Evolutionary conservation across 2,113 vertebrate genomes (phyloP).

Genomic region (Tursiops truncatus): DNA sequence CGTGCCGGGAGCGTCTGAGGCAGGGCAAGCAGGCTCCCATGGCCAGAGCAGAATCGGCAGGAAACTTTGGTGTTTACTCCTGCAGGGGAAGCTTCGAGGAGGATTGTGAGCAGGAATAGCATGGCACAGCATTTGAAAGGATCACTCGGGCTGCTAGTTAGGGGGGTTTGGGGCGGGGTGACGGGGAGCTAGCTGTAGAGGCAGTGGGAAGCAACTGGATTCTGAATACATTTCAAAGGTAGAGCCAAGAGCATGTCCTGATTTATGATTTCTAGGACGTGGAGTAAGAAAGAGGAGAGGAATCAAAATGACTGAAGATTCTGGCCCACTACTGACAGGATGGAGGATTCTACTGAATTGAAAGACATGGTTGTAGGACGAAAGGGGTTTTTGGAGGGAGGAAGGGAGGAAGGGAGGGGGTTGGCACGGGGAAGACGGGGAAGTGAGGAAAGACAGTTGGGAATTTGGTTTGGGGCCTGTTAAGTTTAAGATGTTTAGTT

Average conservation of each 20-base stretch:
- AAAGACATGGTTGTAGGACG: not conserved
- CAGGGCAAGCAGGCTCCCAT: not conserved
- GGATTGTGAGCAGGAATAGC: not conserved
- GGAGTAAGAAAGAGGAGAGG: not conserved
- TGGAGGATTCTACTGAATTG: not conserved
- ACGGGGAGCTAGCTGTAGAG: not conserved
- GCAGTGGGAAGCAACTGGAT: not conserved
- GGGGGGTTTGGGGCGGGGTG: not conserved
- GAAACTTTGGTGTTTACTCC: not conserved
- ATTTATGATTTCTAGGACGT: not conserved
- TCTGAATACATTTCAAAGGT: not conserved
- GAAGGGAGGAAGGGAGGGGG: not conserved
- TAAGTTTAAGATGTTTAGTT: not conserved
- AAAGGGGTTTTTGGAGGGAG: not conserved
- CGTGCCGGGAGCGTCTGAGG: not conserved
- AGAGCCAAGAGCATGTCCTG: not conserved
- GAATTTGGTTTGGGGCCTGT: not conserved
- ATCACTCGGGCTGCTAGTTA: not conserved
- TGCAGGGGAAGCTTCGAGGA: not conserved
- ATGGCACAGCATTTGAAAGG: not conserved
- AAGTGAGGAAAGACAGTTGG: not conserved
- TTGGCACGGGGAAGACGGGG: not conserved
- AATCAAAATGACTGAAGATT: not conserved
- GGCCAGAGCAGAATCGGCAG: not conserved
- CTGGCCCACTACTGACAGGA: not conserved